Percentiles rank a stretch among this genome's conserved stretches.
phyloP scores from a whole-genome alignment of 2,888 invertebrate species.

The Idaea straminata region DNA sequence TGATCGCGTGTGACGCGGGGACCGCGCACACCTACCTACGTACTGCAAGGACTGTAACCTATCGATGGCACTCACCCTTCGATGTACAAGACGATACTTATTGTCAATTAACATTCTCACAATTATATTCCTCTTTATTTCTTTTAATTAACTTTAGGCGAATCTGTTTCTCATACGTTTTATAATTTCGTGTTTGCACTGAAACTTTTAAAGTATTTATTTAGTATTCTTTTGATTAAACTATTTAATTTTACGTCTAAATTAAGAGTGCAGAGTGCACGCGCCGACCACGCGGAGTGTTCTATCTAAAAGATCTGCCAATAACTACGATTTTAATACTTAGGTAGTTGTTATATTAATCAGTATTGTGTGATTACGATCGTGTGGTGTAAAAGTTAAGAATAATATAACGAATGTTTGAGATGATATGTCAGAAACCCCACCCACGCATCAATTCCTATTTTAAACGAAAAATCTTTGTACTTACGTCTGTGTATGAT shows the following conservation, averaged over 20 bases:
- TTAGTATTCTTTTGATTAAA: too few relatives aligned
- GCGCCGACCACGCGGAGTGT: conserved; percentile 38
- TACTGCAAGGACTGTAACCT: too few relatives aligned
- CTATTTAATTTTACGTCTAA: conserved; percentile 26
- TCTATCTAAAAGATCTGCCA: conserved; percentile 45
- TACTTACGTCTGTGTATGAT: neutral
- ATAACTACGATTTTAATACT: conserved; percentile 33
- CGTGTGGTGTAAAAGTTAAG: conserved; percentile 17
- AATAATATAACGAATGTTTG: neutral
- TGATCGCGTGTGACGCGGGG: conserved; percentile 23
- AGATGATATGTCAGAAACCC: neutral
- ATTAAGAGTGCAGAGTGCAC: conserved; percentile 28
- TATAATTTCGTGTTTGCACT: too few relatives aligned
- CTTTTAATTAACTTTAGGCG: too few relatives aligned
- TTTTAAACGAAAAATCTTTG: neutral
- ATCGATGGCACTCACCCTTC: too few relatives aligned
- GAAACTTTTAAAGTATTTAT: too few relatives aligned
- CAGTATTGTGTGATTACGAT: conserved; percentile 43
- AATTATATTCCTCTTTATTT: too few relatives aligned
- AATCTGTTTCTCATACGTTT: too few relatives aligned
- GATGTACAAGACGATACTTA: too few relatives aligned
- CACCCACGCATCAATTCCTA: neutral
- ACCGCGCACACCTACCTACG: neutral
- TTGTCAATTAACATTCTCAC: too few relatives aligned
- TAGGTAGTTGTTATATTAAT: conserved; percentile 31